Evolutionary conservation across 1,140 invertebrate species (phyloP), one percentile per base, ranked within the genome.

Genomic region (Sweltsa coloradensis): DNA sequence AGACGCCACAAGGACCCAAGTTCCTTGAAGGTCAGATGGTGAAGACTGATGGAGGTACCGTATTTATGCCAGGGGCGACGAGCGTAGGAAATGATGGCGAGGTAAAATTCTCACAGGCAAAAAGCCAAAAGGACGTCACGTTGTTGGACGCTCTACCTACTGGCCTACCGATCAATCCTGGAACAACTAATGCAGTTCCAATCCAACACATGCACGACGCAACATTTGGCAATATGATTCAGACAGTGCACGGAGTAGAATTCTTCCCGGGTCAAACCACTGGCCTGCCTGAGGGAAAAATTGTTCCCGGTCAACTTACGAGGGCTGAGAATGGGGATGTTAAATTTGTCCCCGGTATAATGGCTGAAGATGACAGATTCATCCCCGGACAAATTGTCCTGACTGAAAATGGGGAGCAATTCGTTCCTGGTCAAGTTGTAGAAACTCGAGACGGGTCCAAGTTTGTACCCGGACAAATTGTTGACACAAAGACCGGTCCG

Each of bases 401-500:
- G 48, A 81, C 77, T 4, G 76, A 80, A 57, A 74, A 72, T 45
- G 78, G 78, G 2, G 79, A 83, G 58, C 75, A 81, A 49, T 83
- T 85, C 59, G 64, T 76, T 13, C 73, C 73, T 2, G 75, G 75
- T 3, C 73, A 75, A 56, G 70, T 76, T 1, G 67, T 76, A 3
- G 70, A 73, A 42, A 75, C 72, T 0, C 61, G 60, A 13, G 61
- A 62, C 19, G 71, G 72, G 34, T 68, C 71, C 9, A 71, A 80
- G 65, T 83, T 83, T 59, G 78, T 83, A 11, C 80, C 81, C 19
- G 81, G 81, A 2, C 76, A 81, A 64, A 73, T 83, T 43, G 75
- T 83, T 2, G 77, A 83, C 51, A 81, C 79, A 0, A 69, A 72
- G 52, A 70, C 67, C 27, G 81, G 79, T 21, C 66, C 72, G 0